Conservation (phyloP, 2,113 vertebrate species). For the Hoplias malabaricus region DNA sequence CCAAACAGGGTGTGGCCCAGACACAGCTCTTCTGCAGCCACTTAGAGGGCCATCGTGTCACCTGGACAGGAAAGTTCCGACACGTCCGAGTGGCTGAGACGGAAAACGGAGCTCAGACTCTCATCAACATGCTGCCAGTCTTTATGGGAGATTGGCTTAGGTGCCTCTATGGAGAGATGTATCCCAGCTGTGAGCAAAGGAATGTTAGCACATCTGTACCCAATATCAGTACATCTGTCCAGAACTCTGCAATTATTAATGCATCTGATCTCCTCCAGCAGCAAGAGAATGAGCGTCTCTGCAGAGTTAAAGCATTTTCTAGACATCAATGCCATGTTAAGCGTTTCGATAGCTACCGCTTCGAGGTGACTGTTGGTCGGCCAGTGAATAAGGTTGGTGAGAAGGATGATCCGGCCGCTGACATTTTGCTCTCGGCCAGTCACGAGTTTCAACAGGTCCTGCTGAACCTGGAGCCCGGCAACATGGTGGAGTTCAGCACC, state of each 20-base stretch:
- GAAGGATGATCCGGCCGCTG: constrained; percentile 80
- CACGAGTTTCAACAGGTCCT: constrained; percentile 88
- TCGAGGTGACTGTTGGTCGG: constrained; percentile 89
- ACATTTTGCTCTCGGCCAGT: constrained; percentile 89
- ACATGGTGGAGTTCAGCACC: constrained; percentile 91
- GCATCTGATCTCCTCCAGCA: constrained; percentile 49
- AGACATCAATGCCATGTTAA: constrained; percentile 92
- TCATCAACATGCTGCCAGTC: constrained; percentile 88
- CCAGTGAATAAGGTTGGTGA: constrained; percentile 60
- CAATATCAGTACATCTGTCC: constrained; percentile 35
- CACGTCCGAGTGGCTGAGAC: constrained; percentile 87
- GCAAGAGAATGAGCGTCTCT: constrained; percentile 85
- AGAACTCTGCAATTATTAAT: not conserved
- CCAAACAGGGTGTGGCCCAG: constrained; percentile 87
- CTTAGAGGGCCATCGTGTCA: constrained; percentile 91
- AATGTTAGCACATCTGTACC: constrained; percentile 58
- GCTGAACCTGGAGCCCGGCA: constrained; percentile 83
- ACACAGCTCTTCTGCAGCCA: constrained; percentile 95
- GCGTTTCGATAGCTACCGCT: constrained; percentile 89
- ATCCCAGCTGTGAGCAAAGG: constrained; percentile 81
- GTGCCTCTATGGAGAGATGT: constrained; percentile 91
- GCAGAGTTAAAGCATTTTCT: constrained; percentile 83
- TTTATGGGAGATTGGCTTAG: constrained; percentile 90
- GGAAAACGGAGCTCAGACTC: constrained; percentile 91
- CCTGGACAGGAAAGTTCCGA: constrained; percentile 89